Base-by-base conservation (phyloP, 2,888 invertebrate genomes). In the Sylvicola fuscatus region DNA sequence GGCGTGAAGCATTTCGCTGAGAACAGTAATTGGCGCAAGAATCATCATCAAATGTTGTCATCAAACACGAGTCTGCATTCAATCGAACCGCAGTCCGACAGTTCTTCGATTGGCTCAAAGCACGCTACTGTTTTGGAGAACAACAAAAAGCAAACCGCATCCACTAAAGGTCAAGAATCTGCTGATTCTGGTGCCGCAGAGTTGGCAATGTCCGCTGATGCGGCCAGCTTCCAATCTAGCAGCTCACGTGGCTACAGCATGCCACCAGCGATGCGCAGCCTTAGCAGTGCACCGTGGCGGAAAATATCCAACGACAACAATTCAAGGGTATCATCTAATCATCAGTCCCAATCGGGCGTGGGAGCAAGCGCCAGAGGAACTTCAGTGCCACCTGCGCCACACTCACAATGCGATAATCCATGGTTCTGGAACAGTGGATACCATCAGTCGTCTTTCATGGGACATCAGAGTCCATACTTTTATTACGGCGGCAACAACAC, bases 161-260 rank as follows among this genome's bases (percentile, higher is more conserved):
- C 36, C 30, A 38, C 15, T 38, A 37, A 35, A 34, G 32, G 12
- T 29, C 44, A 41, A 37, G 53, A 53, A 26, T 47, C 49, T 14
- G 49, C 52, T 1, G 48, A 47, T 38, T 44, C 47, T 2, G 46
- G 45, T 2, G 46, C 54, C 3, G 48, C 45, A 2, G 50, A 48
- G 37, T 46, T 47, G 14, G 48, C 43, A 40, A 47, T 32, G 2
- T 56, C 56, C 1, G 39, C 56, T 13, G 58, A 59, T 32, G 53
- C 48, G 11, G 56, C 49, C 3, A 58, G 58, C 36, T 37, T 54
- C 13, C 53, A 55, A 37, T 58, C 58, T 0, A 53, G 53, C 33
- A 59, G 58, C 40, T 52, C 51, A 1, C 45, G 54, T 33, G 56
- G 56, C 26, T 54, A 49, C 32, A 56, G 53, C 26, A 54, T 58